Evolutionary conservation across 2,888 invertebrate genomes (phyloP).

Genomic region (Cheilosia grossa): DNA sequence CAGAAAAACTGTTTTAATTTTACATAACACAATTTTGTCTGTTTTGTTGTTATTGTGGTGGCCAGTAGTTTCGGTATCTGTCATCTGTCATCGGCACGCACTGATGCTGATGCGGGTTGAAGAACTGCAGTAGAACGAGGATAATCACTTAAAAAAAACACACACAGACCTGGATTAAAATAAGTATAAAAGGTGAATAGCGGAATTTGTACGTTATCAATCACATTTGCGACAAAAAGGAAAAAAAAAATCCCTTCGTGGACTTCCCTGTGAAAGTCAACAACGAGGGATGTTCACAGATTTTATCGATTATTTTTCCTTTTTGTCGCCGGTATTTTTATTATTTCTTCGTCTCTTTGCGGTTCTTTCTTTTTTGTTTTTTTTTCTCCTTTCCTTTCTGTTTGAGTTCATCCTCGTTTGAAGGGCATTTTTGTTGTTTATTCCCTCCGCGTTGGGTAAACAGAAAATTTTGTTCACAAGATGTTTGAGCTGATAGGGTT

Average conservation of each 20-base stretch:
- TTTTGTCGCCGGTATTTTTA: slow-evolving; percentile 48
- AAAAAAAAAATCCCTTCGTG: not conserved
- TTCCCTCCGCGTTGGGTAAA: slow-evolving; percentile 45
- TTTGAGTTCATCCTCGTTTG: slow-evolving; percentile 56
- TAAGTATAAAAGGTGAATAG: slow-evolving; percentile 45
- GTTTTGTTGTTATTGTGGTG: slow-evolving; percentile 46
- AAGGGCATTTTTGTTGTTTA: slow-evolving; percentile 71
- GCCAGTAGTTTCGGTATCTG: slow-evolving; percentile 34
- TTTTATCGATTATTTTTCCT: slow-evolving; percentile 65
- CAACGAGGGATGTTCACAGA: slow-evolving; percentile 18
- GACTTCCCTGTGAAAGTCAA: too few relatives aligned
- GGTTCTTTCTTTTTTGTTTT: slow-evolving; percentile 6
- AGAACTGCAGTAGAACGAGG: slow-evolving; percentile 16
- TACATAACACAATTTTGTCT: slow-evolving; percentile 49
- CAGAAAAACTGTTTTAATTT: slow-evolving; percentile 20
- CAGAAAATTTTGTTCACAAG: slow-evolving; percentile 15
- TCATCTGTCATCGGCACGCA: slow-evolving; percentile 51
- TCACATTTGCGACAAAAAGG: too few relatives aligned
- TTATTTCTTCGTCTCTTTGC: slow-evolving; percentile 23
- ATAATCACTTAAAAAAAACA: slow-evolving; percentile 1
- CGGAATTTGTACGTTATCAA: slow-evolving; percentile 6
- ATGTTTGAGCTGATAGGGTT: slow-evolving; percentile 22
- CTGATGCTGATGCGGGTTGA: slow-evolving; percentile 22
- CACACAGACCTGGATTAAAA: slow-evolving; percentile 39
- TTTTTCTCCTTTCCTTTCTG: slow-evolving; percentile 42